A percentile compares a stretch with the other conserved stretches of the same genome.
Conservation (phyloP, 2,888 invertebrate genomes). For the Lepidocyrtinus sp. region DNA sequence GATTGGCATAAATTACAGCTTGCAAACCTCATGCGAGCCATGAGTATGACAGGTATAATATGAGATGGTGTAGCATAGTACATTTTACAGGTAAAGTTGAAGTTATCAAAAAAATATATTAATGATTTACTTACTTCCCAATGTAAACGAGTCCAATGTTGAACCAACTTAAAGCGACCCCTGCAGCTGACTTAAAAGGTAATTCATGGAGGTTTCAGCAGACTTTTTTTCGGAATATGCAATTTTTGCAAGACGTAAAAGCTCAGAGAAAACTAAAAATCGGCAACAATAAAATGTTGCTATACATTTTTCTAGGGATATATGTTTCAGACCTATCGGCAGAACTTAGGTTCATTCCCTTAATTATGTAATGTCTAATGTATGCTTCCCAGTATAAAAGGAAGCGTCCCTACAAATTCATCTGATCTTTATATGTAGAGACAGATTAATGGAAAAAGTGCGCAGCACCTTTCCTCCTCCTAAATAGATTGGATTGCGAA, state of each 20-base stretch:
- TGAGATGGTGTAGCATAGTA: neutral
- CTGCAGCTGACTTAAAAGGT: no score
- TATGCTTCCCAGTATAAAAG: no score
- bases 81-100: neutral
- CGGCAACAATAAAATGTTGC: neutral
- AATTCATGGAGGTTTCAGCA: no score
- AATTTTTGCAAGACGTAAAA: neutral
- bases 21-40: slow-evolving; percentile 1
- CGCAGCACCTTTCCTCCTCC: neutral
- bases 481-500: neutral
- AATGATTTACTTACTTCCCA: slow-evolving; percentile 4
- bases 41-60: neutral
- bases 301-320: neutral
- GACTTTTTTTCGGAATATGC: slow-evolving; percentile 3
- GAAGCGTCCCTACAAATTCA: neutral
- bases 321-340: no score
- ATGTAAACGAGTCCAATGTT: no score
- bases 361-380: no score
- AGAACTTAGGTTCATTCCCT: no score
- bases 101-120: slow-evolving; percentile 7
- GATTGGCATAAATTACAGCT: neutral
- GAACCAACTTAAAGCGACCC: no score
- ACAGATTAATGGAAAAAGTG: neutral
- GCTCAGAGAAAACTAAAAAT: neutral
- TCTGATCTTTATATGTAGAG: neutral